Percentiles rank a stretch among this genome's conserved stretches.
phyloP scores from a whole-genome alignment of 2,888 invertebrate genomes.

The Plemyria rubiginata region DNA sequence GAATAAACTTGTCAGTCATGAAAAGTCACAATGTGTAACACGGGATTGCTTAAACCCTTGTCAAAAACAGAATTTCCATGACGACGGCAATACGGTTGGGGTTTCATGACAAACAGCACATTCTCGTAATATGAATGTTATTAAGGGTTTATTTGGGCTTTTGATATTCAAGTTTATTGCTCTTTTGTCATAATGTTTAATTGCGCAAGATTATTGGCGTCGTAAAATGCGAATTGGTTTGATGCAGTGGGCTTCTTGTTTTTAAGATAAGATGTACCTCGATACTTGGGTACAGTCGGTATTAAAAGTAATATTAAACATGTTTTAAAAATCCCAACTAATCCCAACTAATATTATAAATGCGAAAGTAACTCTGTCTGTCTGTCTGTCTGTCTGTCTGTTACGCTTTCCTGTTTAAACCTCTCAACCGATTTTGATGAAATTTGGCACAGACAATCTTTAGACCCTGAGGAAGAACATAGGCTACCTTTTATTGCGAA shows the following conservation, averaged over 20 bases:
- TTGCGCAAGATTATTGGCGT: constrained; percentile 31
- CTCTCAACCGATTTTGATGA: too few relatives aligned
- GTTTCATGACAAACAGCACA: constrained; percentile 29
- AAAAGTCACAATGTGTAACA: constrained; percentile 26
- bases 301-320: too few relatives aligned
- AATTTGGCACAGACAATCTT: too few relatives aligned
- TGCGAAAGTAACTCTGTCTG: too few relatives aligned
- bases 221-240: constrained; percentile 20
- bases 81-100: constrained; percentile 21
- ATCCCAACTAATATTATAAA: too few relatives aligned
- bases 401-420: too few relatives aligned
- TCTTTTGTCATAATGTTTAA: constrained; percentile 34
- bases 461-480: too few relatives aligned
- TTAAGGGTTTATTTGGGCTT: constrained; percentile 24
- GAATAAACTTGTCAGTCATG: constrained; percentile 34
- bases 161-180: constrained; percentile 31
- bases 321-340: too few relatives aligned
- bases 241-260: constrained; percentile 18
- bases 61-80: constrained; percentile 31
- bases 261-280: background rate
- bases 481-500: too few relatives aligned
- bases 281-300: background rate
- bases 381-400: too few relatives aligned
- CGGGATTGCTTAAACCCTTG: constrained; percentile 38
- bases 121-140: constrained; percentile 32